phyloP scores from a whole-genome alignment of 2,113 vertebrate species.

The Esox niger region DNA sequence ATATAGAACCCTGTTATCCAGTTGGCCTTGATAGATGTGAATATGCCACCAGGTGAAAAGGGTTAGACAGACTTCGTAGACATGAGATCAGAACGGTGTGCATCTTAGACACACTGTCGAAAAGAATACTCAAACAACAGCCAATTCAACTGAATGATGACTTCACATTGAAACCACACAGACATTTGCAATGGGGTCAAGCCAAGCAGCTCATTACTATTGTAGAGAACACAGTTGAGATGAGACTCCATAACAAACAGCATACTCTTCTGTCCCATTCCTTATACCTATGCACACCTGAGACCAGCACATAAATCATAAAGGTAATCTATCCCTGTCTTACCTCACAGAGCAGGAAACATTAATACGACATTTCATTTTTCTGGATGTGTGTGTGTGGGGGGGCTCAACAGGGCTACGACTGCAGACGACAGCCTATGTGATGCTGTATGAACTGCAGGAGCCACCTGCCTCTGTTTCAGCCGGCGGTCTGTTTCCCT shows the following conservation, averaged over 20 bases:
- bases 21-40: neutral
- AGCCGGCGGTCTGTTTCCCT: conserved; percentile 10
- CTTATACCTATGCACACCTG: conserved; percentile 43
- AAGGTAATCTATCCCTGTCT: conserved; percentile 43
- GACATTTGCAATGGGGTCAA: conserved; percentile 15
- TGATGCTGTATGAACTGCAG: conserved; percentile 14
- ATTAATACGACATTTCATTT: conserved; percentile 51
- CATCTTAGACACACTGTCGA: neutral
- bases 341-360: conserved; percentile 34
- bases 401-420: too few species aligned
- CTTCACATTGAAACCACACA: too few species aligned
- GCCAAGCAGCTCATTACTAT: conserved; percentile 29
- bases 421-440: conserved; percentile 27
- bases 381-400: conserved; percentile 18
- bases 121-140: neutral
- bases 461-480: conserved; percentile 9
- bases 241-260: conserved; percentile 18
- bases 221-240: conserved; percentile 16
- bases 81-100: neutral
- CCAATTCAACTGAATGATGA: too few species aligned
- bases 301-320: conserved; percentile 42
- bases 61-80: neutral
- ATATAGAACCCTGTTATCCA: conserved; percentile 8
- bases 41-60: neutral
- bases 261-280: conserved; percentile 18